Base-by-base conservation (phyloP, 2,797 vertebrate species). In the Sciaenops ocellatus region DNA sequence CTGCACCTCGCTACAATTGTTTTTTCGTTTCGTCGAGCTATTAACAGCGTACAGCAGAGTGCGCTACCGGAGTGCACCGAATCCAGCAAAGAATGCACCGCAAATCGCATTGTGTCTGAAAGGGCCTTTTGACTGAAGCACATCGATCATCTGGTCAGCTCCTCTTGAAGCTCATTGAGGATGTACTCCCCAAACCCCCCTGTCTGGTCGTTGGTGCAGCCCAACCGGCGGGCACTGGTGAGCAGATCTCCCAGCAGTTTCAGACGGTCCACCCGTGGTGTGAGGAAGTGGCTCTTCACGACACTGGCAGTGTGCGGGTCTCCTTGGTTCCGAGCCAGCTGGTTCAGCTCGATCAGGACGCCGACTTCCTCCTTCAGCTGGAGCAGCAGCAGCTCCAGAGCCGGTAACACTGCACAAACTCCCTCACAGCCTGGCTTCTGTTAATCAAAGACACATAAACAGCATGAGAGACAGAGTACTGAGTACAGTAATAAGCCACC, bases 101-200 rank as follows among this genome's bases (percentile, higher is more conserved):
- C 34, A 38, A 38, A 38, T 38, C 34, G 2, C 34, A 38, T 38
- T 38, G 34, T 38, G 8, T 38, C 34, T 38, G 30, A 34, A 34
- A 34, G 6, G 30, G 2, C 34, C 34, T 38, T 38, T 38, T 38
- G 34, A 18, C 22, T 22, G n/a, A 28, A 11, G 8, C 34, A 38
- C 34, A 44, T 8, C 0, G 6, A 13, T 76, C 34, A 83, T 16
- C 60, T 22, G 22, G 76, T 91, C 64, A 95, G 87, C 72, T 95
- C 93, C 30, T 91, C 84, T 72, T 95, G 93, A 62, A 95, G 76
- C 60, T 91, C 92, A 46, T 95, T 92, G 73, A 95, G 92, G 28
- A 96, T 91, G 72, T 95, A 95, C 86, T 96, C 95, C 74, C 94
- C 95, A 15, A 95, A 92, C 79, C 93, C 87, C 11, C 80, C 89